A percentile compares a stretch with the other conserved stretches of the same genome.
Evolutionary conservation across 2,888 invertebrate genomes (phyloP).

Genomic region (Diplazon laetatorius): DNA sequence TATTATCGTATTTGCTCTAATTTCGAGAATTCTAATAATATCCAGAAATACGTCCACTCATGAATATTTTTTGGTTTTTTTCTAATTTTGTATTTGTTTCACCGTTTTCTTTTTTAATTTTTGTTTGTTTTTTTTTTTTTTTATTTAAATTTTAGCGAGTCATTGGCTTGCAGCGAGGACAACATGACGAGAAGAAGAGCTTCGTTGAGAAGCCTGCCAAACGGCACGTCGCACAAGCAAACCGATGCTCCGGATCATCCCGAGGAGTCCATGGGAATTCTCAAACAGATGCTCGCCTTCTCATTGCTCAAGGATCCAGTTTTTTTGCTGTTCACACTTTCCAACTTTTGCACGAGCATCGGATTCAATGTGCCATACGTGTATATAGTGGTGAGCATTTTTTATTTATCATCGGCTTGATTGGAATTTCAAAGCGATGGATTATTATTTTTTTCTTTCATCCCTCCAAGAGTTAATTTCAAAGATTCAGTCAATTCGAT

Average conservation of each 20-base stretch:
- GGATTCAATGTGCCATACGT: conserved; percentile 97
- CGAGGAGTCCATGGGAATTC: conserved; percentile 88
- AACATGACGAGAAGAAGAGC: conserved; percentile 63
- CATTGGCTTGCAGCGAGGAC: conserved; percentile 69
- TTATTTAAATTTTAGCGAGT: conserved; percentile 66
- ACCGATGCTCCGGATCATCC: conserved; percentile 77
- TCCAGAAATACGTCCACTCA: no score
- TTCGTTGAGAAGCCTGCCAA: conserved; percentile 72
- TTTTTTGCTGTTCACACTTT: conserved; percentile 94
- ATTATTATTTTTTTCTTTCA: not conserved
- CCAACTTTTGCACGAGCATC: conserved; percentile 97
- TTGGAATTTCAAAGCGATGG: not conserved
- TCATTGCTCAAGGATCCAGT: conserved; percentile 92
- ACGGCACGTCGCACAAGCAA: conserved; percentile 66
- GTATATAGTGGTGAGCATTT: conserved; percentile 86
- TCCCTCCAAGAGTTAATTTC: not conserved
- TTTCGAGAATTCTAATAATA: no score
- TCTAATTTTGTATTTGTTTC: no score
- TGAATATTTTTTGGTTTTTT: no score
- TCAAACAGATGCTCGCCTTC: conserved; percentile 93
- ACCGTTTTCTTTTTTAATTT: conserved; percentile 74
- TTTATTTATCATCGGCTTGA: no score
- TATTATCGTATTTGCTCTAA: no score
- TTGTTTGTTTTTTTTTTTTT: conserved; percentile 28
- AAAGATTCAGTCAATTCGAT: not conserved